phyloP scores from a whole-genome alignment of 1,140 invertebrate genomes.

The Periplaneta americana region DNA sequence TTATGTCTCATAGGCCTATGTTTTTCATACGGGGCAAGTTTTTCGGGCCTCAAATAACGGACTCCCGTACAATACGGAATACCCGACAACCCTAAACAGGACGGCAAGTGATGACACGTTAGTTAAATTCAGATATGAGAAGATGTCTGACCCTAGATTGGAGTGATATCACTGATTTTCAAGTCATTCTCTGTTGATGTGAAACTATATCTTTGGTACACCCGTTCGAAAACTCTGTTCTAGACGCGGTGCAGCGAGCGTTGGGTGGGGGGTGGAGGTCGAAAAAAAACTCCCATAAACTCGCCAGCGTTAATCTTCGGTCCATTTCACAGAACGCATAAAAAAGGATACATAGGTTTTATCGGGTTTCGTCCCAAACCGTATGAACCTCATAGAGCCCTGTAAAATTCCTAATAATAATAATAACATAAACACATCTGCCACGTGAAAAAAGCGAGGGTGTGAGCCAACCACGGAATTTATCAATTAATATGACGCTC shows the following conservation, averaged over 20 bases:
- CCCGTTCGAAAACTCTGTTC: too few species aligned
- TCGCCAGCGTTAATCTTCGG: not conserved
- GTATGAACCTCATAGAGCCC: not conserved
- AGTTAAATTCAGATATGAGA: too few species aligned
- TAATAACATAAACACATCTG: not conserved
- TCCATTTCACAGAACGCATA: not conserved
- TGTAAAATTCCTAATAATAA: not conserved
- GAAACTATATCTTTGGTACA: not conserved
- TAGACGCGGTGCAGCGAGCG: too few species aligned
- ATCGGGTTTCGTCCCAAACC: not conserved
- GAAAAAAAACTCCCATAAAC: not conserved
- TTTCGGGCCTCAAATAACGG: too few species aligned
- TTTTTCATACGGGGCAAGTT: too few species aligned
- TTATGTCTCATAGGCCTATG: too few species aligned
- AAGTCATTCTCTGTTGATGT: too few species aligned
- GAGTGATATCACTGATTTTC: too few species aligned
- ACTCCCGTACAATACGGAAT: too few species aligned
- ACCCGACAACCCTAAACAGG: too few species aligned
- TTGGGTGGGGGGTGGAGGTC: not conserved
- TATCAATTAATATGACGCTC: not conserved
- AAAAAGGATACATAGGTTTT: not conserved
- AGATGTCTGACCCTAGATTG: too few species aligned
- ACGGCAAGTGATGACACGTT: too few species aligned
- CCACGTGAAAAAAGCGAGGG: not conserved
- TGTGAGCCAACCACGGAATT: not conserved